Percentiles rank a stretch among this genome's conserved stretches.
Conservation (phyloP, 2,888 invertebrate species). For the Gasteruption jaculator region DNA sequence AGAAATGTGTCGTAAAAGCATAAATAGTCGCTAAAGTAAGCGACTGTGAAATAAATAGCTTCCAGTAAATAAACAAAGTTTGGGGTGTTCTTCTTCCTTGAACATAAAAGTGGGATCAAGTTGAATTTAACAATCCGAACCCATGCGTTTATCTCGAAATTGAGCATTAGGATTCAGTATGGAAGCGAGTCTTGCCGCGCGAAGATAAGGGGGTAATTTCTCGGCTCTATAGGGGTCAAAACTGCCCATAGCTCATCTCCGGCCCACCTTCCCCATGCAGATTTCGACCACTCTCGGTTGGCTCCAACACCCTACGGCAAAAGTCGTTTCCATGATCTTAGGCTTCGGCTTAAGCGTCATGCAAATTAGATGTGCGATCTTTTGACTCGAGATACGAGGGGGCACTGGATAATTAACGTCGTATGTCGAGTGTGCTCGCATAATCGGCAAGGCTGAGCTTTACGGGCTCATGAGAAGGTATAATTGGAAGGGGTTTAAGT, state of each 20-base stretch:
- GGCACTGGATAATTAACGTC: conserved; percentile 26
- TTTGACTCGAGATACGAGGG: conserved; percentile 30
- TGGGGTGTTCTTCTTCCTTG: too few relatives aligned
- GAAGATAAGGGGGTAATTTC: conserved; percentile 50
- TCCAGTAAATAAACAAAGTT: too few relatives aligned
- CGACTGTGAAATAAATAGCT: too few relatives aligned
- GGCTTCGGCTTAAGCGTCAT: conserved; percentile 35
- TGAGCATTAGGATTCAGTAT: conserved; percentile 46
- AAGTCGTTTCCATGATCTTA: conserved; percentile 44
- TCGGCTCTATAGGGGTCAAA: conserved; percentile 41
- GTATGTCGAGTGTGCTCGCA: conserved; percentile 17
- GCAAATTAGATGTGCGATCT: conserved; percentile 43
- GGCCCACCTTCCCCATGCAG: too few relatives aligned
- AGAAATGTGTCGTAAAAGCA: too few relatives aligned
- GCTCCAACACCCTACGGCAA: conserved; percentile 29
- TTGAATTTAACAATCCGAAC: conserved; percentile 30
- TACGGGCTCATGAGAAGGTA: conserved; percentile 9
- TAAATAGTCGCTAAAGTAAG: too few relatives aligned
- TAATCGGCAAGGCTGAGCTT: too few relatives aligned
- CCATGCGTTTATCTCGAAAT: conserved; percentile 46
- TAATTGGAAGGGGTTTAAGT: too few relatives aligned
- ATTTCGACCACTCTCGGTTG: too few relatives aligned
- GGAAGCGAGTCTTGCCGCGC: conserved; percentile 38
- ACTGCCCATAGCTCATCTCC: conserved; percentile 48
- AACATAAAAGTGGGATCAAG: too few relatives aligned